Conservation (phyloP, 2,797 vertebrate genomes). For the Podarcis lilfordi region DNA sequence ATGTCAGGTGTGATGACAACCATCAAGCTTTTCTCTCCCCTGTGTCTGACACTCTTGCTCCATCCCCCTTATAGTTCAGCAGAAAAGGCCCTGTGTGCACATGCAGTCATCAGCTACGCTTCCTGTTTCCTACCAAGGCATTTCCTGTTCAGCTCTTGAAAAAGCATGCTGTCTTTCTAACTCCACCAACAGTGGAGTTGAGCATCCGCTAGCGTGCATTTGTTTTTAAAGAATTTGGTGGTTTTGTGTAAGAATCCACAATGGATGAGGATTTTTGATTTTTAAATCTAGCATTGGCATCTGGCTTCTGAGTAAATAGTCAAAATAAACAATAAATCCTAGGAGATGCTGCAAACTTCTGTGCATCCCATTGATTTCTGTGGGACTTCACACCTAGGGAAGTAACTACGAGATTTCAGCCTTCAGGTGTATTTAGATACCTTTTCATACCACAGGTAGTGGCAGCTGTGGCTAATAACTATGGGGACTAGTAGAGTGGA, state of each 20-base stretch:
- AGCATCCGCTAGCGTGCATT: not conserved
- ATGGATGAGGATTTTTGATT: not conserved
- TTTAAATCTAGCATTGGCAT: not conserved
- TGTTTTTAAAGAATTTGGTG: not conserved
- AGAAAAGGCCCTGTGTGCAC: not conserved
- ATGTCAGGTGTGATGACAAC: not conserved
- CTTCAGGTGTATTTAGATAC: not conserved
- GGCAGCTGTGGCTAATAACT: too few species aligned
- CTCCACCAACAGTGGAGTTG: not conserved
- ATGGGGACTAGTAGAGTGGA: too few species aligned
- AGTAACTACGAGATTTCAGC: not conserved
- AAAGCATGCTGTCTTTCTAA: conserved; percentile 46
- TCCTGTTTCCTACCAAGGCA: conserved; percentile 64
- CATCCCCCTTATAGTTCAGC: conserved; percentile 44
- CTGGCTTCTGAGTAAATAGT: not conserved
- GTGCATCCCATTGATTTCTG: not conserved
- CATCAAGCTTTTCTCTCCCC: not conserved
- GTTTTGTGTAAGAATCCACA: not conserved
- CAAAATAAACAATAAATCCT: not conserved
- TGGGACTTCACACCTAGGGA: too few species aligned
- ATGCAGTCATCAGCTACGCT: conserved; percentile 47
- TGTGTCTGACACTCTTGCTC: not conserved
- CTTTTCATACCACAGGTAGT: not conserved
- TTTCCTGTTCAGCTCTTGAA: conserved; percentile 64
- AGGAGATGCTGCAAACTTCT: not conserved